These are phyloP conservation scores for Trididemnum nubilum DNA, from an alignment of 23 tunicate species.

Conservation along the genomic window DNA sequence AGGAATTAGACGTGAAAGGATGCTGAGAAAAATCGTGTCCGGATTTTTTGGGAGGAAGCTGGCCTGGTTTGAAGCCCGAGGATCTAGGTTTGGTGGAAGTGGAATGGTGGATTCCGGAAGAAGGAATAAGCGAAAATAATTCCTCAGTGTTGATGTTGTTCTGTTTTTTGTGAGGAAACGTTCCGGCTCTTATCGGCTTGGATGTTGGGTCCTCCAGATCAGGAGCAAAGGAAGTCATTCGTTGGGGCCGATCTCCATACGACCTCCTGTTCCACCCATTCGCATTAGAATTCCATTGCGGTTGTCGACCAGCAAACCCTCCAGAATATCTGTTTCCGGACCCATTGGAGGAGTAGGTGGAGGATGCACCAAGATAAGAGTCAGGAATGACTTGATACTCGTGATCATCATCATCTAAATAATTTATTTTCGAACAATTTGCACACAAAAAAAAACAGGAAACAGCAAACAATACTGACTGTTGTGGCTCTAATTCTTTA, in stretches of 20 bases:
- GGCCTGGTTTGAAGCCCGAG: neutral
- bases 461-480: no score
- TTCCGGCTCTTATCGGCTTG: conserved; percentile 47
- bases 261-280: conserved; percentile 5
- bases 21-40: neutral
- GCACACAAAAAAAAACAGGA: no score
- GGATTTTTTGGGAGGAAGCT: neutral
- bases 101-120: conserved; percentile 6
- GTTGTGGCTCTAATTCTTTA: no score
- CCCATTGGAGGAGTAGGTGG: neutral
- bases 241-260: neutral
- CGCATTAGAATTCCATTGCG: neutral
- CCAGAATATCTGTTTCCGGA: conserved; percentile 44
- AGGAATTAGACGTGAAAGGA: neutral
- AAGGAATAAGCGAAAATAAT: conserved; percentile 9
- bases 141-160: neutral
- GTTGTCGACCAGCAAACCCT: conserved; percentile 21
- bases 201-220: conserved; percentile 23
- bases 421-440: no score
- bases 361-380: neutral
- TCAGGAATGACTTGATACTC: conserved; percentile 79
- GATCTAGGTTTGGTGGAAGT: neutral
- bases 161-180: conserved; percentile 61
- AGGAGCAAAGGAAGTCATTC: conserved; percentile 47
- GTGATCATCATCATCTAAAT: conserved; percentile 79